Conservation (phyloP, 2,113 vertebrate species). For the Spea multiplicata region DNA sequence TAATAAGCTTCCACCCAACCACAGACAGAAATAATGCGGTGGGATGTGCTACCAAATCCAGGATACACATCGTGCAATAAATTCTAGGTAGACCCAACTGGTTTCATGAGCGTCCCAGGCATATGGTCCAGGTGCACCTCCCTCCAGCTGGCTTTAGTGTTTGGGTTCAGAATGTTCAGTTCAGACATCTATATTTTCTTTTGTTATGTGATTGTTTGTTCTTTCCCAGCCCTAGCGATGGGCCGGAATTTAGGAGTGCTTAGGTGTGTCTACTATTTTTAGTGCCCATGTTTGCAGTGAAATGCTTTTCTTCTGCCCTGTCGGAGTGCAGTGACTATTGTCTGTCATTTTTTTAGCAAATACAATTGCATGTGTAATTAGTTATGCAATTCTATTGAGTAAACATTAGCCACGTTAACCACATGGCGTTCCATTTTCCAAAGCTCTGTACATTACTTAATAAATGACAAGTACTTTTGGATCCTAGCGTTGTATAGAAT, state of each 20-base stretch:
- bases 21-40: too few species aligned
- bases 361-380: background rate
- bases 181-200: too few species aligned
- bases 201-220: too few species aligned
- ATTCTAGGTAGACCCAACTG: too few species aligned
- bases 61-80: too few species aligned
- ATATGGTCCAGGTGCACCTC: too few species aligned
- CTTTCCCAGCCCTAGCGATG: too few species aligned
- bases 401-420: background rate
- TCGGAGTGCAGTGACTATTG: background rate
- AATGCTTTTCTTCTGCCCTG: background rate
- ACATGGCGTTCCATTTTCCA: background rate
- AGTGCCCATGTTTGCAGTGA: background rate
- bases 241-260: constrained; percentile 15
- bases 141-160: too few species aligned
- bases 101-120: too few species aligned
- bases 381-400: background rate
- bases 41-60: too few species aligned
- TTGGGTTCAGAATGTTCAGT: too few species aligned
- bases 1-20: too few species aligned
- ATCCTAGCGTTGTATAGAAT: background rate
- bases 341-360: background rate
- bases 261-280: constrained; percentile 13
- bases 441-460: background rate
- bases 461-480: background rate